These are phyloP conservation scores for Rhynchonema sp. DNA, from an alignment of 2,888 invertebrate genomes.

Conservation along the genomic window DNA sequence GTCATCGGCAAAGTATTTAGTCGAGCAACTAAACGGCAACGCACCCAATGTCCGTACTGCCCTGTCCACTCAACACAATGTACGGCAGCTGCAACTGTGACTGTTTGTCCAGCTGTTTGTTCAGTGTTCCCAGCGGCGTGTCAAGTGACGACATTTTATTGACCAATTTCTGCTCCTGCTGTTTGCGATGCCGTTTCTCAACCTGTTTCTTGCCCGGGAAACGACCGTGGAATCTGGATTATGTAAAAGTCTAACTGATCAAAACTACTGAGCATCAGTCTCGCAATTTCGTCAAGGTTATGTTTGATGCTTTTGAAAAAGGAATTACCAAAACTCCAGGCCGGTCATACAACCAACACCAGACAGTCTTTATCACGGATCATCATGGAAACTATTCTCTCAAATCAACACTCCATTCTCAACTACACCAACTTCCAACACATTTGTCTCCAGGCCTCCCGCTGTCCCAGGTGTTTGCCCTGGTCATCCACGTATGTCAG, in stretches of 20 bases:
- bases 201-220: conserved; percentile 90
- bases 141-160: conserved; percentile 20
- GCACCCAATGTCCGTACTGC: background rate
- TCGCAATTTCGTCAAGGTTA: too few relatives aligned
- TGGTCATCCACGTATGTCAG: conserved; percentile 71
- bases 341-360: too few relatives aligned
- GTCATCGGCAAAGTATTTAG: too few relatives aligned
- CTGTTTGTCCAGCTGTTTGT: conserved; percentile 83
- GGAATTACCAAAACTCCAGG: too few relatives aligned
- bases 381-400: too few relatives aligned
- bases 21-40: too few relatives aligned
- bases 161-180: conserved; percentile 63
- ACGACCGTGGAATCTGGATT: conserved; percentile 82
- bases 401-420: background rate
- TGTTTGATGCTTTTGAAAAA: too few relatives aligned
- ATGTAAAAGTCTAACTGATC: too few relatives aligned
- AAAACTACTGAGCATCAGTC: too few relatives aligned
- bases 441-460: conserved; percentile 64
- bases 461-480: conserved; percentile 54
- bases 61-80: conserved; percentile 64
- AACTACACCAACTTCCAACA: conserved; percentile 25
- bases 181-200: conserved; percentile 87
- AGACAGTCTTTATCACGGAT: too few relatives aligned
- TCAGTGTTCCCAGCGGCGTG: conserved; percentile 81
- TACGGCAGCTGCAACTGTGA: conserved; percentile 77